A percentile compares a stretch with the other conserved stretches of the same genome.
Conservation (phyloP, 2,113 vertebrate species). For the Stomatorhinus ivindoensis region DNA sequence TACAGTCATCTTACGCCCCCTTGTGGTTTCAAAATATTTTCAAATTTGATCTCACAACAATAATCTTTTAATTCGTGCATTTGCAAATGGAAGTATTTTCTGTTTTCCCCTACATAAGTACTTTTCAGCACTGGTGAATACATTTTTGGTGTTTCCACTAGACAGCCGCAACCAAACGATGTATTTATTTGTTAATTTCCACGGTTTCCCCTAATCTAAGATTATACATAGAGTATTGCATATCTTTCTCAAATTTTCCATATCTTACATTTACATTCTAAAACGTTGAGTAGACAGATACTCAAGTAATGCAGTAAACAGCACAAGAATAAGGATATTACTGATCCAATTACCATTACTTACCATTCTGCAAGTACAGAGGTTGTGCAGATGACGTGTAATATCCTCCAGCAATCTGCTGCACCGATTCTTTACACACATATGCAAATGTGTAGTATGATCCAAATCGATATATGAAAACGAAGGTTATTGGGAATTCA, state of each 20-base stretch:
- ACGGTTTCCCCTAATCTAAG: not conserved
- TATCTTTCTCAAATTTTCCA: not conserved
- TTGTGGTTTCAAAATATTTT: conserved; percentile 1
- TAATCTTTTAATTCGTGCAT: not conserved
- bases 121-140: not conserved
- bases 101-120: not conserved
- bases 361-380: not conserved
- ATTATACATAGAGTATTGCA: not conserved
- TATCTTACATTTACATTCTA: not conserved
- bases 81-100: not conserved
- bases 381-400: not conserved
- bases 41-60: not conserved
- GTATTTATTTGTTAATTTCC: not conserved
- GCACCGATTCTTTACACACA: not conserved
- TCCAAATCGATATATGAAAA: not conserved
- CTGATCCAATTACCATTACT: not conserved
- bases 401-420: not conserved
- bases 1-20: not conserved
- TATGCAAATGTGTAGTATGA: not conserved
- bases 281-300: not conserved
- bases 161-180: not conserved
- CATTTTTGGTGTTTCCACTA: not conserved
- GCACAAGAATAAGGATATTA: not conserved
- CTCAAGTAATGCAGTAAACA: not conserved
- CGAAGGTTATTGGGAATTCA: not conserved